These are phyloP conservation scores for Rhea americana DNA, from an alignment of 2,113 vertebrate species.

Conservation along the genomic window DNA sequence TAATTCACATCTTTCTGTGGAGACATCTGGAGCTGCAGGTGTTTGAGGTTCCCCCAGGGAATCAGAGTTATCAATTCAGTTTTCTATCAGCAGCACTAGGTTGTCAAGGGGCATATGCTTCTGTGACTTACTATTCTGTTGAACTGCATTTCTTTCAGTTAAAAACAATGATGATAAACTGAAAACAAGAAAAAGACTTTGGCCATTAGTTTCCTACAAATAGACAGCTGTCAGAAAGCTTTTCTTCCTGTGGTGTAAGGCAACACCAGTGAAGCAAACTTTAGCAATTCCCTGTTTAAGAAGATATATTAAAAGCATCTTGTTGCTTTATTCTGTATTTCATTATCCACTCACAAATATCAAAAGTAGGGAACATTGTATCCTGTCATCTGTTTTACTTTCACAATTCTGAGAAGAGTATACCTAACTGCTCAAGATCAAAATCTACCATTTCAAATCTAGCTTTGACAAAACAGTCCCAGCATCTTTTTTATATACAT, in stretches of 20 bases:
- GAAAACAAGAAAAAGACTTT: background rate
- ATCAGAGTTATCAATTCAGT: background rate
- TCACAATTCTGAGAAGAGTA: background rate
- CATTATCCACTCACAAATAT: background rate
- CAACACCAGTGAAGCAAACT: background rate
- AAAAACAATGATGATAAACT: background rate
- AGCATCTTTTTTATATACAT: background rate
- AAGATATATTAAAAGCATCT: background rate
- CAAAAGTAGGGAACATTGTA: background rate
- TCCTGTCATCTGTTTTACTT: background rate
- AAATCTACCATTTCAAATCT: background rate
- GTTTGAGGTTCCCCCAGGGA: background rate
- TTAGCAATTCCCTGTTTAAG: background rate
- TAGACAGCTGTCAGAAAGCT: constrained; percentile 2
- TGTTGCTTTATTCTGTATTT: background rate
- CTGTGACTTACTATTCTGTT: background rate
- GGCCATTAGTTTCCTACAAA: background rate
- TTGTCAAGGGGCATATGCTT: background rate
- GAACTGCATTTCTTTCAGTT: background rate
- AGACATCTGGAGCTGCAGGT: background rate
- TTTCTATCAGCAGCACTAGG: background rate
- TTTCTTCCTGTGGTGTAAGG: background rate
- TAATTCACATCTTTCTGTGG: background rate
- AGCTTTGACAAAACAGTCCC: background rate
- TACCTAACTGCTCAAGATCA: background rate